These are phyloP conservation scores for Nymphalis io DNA, from an alignment of 1,140 invertebrate species.

Conservation along the genomic window DNA sequence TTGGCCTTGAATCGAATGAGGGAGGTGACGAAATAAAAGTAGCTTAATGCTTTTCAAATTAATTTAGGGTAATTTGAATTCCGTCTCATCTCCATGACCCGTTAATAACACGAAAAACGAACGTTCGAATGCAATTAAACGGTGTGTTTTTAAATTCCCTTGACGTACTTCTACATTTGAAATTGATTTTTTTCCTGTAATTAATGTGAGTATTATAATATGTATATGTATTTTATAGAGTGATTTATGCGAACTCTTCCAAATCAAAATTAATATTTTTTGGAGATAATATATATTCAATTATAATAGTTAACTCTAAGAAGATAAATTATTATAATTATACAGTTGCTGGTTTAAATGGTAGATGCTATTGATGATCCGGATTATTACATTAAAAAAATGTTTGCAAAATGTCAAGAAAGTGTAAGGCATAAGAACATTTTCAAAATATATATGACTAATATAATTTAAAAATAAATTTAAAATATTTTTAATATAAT, in stretches of 20 bases:
- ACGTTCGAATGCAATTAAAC: slow-evolving; percentile 1
- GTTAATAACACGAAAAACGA: slow-evolving; percentile 1
- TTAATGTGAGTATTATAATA: no score
- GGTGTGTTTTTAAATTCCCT: neutral
- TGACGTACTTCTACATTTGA: neutral
- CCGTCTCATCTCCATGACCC: neutral
- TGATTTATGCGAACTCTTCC: no score
- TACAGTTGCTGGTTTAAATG: neutral
- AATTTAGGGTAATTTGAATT: slow-evolving; percentile 9
- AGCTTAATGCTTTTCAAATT: slow-evolving; percentile 11
- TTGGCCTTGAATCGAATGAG: slow-evolving; percentile 19
- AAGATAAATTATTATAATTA: neutral
- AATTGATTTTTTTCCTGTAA: neutral
- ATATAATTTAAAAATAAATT: no score
- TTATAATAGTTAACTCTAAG: neutral
- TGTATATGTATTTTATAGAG: no score
- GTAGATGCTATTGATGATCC: neutral
- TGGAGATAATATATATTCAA: neutral
- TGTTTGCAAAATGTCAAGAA: neutral
- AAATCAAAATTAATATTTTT: no score
- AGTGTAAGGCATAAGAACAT: no score
- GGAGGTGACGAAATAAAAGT: slow-evolving; percentile 23
- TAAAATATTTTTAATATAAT: no score
- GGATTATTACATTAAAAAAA: neutral
- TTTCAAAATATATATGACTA: no score